phyloP scores from a whole-genome alignment of 1,140 invertebrate genomes.

The Danaus plexippus region DNA sequence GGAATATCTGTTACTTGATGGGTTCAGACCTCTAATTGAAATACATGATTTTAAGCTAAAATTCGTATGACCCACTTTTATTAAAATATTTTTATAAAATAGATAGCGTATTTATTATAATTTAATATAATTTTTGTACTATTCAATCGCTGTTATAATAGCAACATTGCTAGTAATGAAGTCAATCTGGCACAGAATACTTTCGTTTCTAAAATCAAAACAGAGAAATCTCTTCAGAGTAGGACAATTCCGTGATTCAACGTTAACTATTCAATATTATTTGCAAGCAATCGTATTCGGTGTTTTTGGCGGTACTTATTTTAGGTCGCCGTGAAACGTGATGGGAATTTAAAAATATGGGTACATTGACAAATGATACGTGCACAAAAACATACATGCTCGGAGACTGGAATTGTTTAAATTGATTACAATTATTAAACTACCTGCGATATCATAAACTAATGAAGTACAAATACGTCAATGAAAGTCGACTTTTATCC shows the following conservation, averaged over 20 bases:
- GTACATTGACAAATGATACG: too few species aligned
- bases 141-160: constrained; percentile 7
- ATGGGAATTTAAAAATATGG: constrained; percentile 5
- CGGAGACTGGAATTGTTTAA: not conserved
- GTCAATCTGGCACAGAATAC: constrained; percentile 28
- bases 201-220: constrained; percentile 41
- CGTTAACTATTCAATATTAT: constrained; percentile 38
- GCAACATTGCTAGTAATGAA: not conserved
- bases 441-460: constrained; percentile 9
- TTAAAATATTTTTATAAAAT: constrained; percentile 1
- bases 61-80: too few species aligned
- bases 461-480: constrained; percentile 20
- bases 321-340: constrained; percentile 40
- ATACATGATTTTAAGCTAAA: too few species aligned
- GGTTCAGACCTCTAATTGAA: too few species aligned
- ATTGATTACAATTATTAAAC: constrained; percentile 5
- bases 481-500: constrained; percentile 25
- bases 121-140: too few species aligned
- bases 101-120: too few species aligned
- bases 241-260: constrained; percentile 42
- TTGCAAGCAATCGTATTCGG: constrained; percentile 19
- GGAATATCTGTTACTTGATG: too few species aligned
- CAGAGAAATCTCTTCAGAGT: constrained; percentile 41
- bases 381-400: too few species aligned
- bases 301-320: constrained; percentile 11